These are phyloP conservation scores for Eunapius fragilis DNA, from an alignment of 37 sponge, comb jelly and placozoan genomes.

Conservation along the genomic window DNA sequence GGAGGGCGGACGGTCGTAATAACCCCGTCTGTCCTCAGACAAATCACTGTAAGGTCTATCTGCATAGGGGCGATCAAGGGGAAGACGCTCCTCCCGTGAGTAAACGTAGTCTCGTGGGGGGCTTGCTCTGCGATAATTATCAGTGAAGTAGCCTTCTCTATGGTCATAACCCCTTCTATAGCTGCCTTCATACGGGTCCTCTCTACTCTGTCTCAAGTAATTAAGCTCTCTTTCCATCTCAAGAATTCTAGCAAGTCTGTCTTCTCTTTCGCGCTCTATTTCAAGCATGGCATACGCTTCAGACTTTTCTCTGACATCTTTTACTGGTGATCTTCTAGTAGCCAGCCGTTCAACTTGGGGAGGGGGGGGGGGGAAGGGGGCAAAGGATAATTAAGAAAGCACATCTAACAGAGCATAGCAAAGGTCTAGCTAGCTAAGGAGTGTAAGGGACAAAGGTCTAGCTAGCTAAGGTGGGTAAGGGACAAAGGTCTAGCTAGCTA, in stretches of 20 bases:
- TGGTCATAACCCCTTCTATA: background rate
- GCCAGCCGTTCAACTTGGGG: background rate
- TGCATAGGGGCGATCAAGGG: background rate
- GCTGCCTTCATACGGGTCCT: background rate
- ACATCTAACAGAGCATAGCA: constrained; percentile 1
- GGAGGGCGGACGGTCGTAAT: background rate
- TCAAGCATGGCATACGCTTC: constrained; percentile 25
- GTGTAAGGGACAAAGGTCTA: too few species aligned
- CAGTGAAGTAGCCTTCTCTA: background rate
- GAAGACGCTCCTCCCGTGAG: background rate
- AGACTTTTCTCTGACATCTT: background rate
- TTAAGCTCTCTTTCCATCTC: constrained; percentile 58
- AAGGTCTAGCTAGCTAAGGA: constrained; percentile 17
- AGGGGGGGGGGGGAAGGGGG: background rate
- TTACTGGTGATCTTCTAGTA: background rate
- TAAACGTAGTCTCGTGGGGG: background rate
- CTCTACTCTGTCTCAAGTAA: constrained; percentile 13
- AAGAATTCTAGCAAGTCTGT: constrained; percentile 44
- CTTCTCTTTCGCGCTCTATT: constrained; percentile 24
- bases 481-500: too few species aligned
- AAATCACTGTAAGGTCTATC: constrained; percentile 11
- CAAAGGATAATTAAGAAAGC: background rate
- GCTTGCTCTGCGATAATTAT: constrained; percentile 18
- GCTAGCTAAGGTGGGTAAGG: too few species aligned
- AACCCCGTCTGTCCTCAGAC: background rate